phyloP scores from a whole-genome alignment of 2,797 vertebrate species.

The Melanotaenia trifasciata region DNA sequence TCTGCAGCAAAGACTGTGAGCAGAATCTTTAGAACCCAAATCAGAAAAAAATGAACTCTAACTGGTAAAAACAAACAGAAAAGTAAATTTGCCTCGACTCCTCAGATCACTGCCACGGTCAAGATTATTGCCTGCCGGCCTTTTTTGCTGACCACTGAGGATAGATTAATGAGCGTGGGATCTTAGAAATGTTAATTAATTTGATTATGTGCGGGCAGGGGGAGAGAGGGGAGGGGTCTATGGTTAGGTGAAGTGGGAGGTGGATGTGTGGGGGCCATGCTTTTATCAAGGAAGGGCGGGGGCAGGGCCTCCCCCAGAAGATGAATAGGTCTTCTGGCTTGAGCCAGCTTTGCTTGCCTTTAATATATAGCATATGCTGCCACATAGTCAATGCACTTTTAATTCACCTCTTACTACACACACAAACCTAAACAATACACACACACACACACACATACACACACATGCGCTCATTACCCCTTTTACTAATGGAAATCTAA shows the following conservation, averaged over 20 bases:
- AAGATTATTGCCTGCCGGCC: slow-evolving; percentile 41
- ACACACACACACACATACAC: slow-evolving; percentile 32
- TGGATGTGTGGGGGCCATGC: slow-evolving; percentile 64
- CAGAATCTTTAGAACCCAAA: no score
- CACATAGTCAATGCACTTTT: slow-evolving; percentile 91
- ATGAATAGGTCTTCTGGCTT: slow-evolving; percentile 80
- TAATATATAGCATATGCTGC: slow-evolving; percentile 88
- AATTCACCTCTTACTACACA: slow-evolving; percentile 82
- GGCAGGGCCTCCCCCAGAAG: slow-evolving; percentile 60
- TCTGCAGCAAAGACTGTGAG: no score
- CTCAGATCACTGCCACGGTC: slow-evolving; percentile 30
- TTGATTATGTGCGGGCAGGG: slow-evolving; percentile 77
- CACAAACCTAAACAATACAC: slow-evolving; percentile 50
- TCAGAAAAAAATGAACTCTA: no score
- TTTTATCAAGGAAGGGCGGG: slow-evolving; percentile 69
- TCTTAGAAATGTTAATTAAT: slow-evolving; percentile 87
- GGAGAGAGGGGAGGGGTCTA: slow-evolving; percentile 42
- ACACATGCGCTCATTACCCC: slow-evolving; percentile 56
- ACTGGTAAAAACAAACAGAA: slow-evolving; percentile 1
- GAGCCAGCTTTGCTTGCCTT: slow-evolving; percentile 71
- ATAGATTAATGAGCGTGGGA: slow-evolving; percentile 82
- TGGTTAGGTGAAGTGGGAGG: slow-evolving; percentile 68
- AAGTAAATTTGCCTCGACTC: slow-evolving; percentile 7
- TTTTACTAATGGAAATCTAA: slow-evolving; percentile 75
- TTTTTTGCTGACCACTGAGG: slow-evolving; percentile 74